A percentile compares a stretch with the other conserved stretches of the same genome.
These are phyloP conservation scores for Pterostichus madidus DNA, from an alignment of 2,888 invertebrate species.

Conservation along the genomic window DNA sequence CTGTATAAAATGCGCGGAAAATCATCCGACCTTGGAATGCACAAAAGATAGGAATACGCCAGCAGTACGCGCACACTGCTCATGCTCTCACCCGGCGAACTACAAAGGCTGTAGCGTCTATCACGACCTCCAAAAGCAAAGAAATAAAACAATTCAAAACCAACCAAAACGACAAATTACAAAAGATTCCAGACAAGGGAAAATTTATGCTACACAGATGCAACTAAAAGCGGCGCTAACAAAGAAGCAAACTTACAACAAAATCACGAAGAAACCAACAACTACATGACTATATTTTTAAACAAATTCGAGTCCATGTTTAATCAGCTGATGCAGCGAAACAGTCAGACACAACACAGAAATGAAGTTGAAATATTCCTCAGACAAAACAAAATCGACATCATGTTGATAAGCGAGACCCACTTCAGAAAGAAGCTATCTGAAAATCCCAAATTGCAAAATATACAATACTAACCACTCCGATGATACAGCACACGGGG, in stretches of 20 bases:
- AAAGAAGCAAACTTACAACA: neutral
- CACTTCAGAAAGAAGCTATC: neutral
- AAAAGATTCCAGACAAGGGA: neutral
- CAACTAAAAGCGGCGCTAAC: neutral
- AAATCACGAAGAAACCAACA: constrained; percentile 1
- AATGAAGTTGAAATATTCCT: constrained; percentile 1
- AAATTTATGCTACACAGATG: neutral
- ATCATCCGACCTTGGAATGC: constrained; percentile 65
- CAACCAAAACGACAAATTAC: neutral
- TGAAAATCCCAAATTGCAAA: constrained; percentile 12
- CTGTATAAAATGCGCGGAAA: constrained; percentile 68
- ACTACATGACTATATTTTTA: neutral
- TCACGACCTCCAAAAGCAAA: neutral
- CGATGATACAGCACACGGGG: neutral
- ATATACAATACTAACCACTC: constrained; percentile 56
- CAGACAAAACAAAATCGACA: constrained; percentile 11
- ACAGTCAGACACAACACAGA: neutral
- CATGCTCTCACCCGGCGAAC: constrained; percentile 62
- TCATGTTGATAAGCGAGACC: neutral
- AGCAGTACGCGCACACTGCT: constrained; percentile 64
- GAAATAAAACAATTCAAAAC: neutral
- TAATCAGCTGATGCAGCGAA: constrained; percentile 23
- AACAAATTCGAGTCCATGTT: constrained; percentile 9
- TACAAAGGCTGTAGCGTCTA: no score
- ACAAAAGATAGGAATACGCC: constrained; percentile 63